Evolutionary conservation across 2,113 vertebrate genomes (phyloP).

Genomic region (Cyprinodon tularosa): DNA sequence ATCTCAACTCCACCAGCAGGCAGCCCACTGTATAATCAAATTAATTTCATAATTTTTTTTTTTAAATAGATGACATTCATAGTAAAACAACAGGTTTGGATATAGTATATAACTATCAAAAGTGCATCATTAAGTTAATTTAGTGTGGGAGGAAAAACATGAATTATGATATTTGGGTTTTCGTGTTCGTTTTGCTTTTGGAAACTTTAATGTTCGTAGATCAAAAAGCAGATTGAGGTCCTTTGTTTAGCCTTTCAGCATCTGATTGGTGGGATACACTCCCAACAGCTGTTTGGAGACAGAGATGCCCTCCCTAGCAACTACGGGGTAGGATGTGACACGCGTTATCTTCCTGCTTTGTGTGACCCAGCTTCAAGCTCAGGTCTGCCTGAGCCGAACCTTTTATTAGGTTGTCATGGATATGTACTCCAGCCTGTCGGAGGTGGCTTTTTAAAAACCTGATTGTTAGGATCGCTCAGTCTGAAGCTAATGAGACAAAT

Average conservation of each 20-base stretch:
- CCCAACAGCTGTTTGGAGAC: constrained; percentile 14
- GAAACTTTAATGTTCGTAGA: constrained; percentile 6
- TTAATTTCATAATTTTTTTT: constrained; percentile 20
- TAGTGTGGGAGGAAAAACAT: not conserved
- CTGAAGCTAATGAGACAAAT: constrained; percentile 18
- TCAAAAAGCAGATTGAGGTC: constrained; percentile 19
- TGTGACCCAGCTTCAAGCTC: constrained; percentile 18
- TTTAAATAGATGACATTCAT: not conserved
- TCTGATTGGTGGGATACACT: constrained; percentile 27
- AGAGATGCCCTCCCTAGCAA: constrained; percentile 18
- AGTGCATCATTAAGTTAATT: constrained; percentile 23
- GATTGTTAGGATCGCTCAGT: constrained; percentile 7
- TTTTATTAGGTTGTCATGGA: constrained; percentile 41
- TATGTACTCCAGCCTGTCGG: constrained; percentile 22
- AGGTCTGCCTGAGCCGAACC: constrained; percentile 11
- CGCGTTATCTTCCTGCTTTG: constrained; percentile 6
- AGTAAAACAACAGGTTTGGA: constrained; percentile 10
- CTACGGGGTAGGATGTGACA: not conserved
- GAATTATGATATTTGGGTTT: too few relatives aligned
- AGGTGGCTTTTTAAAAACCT: constrained; percentile 19
- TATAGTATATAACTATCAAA: constrained; percentile 26
- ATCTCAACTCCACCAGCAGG: too few relatives aligned
- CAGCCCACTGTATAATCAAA: not conserved
- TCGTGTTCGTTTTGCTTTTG: not conserved
- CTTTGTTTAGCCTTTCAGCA: not conserved